Evolutionary conservation across 2,888 invertebrate species (phyloP).

Genomic region (Ectemnius continuus): DNA sequence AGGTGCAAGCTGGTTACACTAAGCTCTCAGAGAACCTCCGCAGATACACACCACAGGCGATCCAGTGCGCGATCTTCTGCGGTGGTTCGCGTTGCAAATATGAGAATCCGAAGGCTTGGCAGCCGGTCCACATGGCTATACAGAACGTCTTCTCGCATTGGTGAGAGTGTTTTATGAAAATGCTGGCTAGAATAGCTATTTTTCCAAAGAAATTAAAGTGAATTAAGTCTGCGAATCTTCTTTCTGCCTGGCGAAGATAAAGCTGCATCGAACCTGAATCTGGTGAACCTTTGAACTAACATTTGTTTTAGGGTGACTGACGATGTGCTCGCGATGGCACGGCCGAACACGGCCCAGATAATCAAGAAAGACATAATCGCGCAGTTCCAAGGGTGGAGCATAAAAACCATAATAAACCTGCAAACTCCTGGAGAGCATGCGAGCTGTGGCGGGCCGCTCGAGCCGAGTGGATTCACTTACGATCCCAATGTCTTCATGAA

Average conservation of each 20-base stretch:
- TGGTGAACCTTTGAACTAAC: too few species aligned
- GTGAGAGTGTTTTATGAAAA: slow-evolving; percentile 78
- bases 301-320: slow-evolving; percentile 87
- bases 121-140: slow-evolving; percentile 83
- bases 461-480: slow-evolving; percentile 90
- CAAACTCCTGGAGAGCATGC: slow-evolving; percentile 92
- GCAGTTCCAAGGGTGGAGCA: slow-evolving; percentile 89
- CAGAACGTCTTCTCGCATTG: slow-evolving; percentile 91
- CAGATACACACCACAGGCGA: slow-evolving; percentile 83
- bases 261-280: too few species aligned
- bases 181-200: neutral
- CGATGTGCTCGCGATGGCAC: slow-evolving; percentile 92
- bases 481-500: slow-evolving; percentile 91
- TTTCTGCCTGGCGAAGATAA: too few species aligned
- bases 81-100: slow-evolving; percentile 91
- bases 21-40: slow-evolving; percentile 80
- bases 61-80: slow-evolving; percentile 91
- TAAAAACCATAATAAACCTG: slow-evolving; percentile 90
- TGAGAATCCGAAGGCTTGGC: slow-evolving; percentile 84
- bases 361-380: slow-evolving; percentile 87
- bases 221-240: too few species aligned
- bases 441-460: slow-evolving; percentile 89
- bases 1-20: slow-evolving; percentile 75
- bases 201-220: too few species aligned
- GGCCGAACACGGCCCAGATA: slow-evolving; percentile 87